Evolutionary conservation across 2,888 invertebrate genomes (phyloP), one percentile per base, ranked within the genome.

Genomic region (Idaea biselata): DNA sequence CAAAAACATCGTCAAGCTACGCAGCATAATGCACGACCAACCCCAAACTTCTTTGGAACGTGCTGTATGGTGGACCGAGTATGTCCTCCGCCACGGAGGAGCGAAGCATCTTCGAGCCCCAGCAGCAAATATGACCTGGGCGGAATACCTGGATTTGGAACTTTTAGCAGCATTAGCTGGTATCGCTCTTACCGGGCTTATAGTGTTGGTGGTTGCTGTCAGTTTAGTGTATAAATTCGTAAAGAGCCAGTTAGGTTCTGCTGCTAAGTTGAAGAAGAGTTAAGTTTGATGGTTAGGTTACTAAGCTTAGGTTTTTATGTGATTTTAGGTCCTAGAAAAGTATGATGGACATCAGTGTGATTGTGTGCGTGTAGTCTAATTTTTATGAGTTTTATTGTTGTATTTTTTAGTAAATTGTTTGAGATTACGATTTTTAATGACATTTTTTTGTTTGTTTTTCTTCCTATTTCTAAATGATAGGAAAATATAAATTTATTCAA

Each of bases 11-110:
- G 54, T 55, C 0, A 63, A 61, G 1, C 67, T 89, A 0, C 71
- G 78, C 0, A 55, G 55, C 0, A 25, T 88, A 0, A 75, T 88
- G 70, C 59, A 66, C 4, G 91, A 92, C 64, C 82, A 87, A 67
- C 88, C 87, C 0, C 78, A 84, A 71, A 63, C 67, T 0, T 78
- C 86, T 0, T 56, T 90, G 33, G 84, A 90, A 4, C 83, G 86
- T n/a, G 87, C 87, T 0, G 71, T 91, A 0, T 91, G 91, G 90
- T 90, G 90, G 89, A 86, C 82, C 1, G 91, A 91, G 67, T 84
- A 91, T 70, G 81, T 91, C 3, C 69, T 92, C 11, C 79, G 91
- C n/a, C 84, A 91, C 64, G 76, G 80, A 17, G 88, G 88, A 5
- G 86, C 87, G 1, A 68, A 67, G 56, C 90, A 91, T 66, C 77